phyloP scores from a whole-genome alignment of 1,140 invertebrate genomes.

The Venustaconcha ellipsiformis region DNA sequence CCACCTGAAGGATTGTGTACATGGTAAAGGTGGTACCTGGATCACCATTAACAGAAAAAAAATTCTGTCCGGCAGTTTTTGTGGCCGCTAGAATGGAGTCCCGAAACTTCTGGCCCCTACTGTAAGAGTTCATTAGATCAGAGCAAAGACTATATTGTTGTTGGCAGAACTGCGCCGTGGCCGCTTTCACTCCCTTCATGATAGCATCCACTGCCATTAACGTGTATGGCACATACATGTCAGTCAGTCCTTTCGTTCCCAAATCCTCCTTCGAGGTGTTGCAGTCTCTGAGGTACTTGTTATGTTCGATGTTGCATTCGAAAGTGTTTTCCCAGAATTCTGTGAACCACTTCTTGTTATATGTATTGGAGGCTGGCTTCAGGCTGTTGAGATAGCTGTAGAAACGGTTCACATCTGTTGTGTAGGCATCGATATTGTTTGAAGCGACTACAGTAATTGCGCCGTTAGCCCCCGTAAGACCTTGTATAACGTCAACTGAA shows the following conservation, averaged over 20 bases:
- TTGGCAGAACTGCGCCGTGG: conserved; percentile 24
- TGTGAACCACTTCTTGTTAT: conserved; percentile 41
- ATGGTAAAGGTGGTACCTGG: conserved; percentile 12
- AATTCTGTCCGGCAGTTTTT: neutral
- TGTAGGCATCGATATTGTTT: conserved; percentile 3
- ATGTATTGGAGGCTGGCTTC: conserved; percentile 22
- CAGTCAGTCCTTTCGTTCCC: conserved; percentile 1
- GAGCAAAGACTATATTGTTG: conserved; percentile 35
- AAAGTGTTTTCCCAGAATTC: conserved; percentile 54
- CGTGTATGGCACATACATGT: conserved; percentile 43
- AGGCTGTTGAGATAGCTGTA: conserved; percentile 29
- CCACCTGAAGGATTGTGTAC: conserved; percentile 17
- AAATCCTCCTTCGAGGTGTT: conserved; percentile 23
- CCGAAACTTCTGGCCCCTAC: conserved; percentile 3
- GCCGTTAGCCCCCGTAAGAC: conserved; percentile 25
- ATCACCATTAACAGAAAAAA: conserved; percentile 25
- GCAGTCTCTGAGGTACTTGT: conserved; percentile 3
- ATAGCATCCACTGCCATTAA: conserved; percentile 50
- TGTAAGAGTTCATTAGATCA: conserved; percentile 33
- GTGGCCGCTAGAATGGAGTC: conserved; percentile 5
- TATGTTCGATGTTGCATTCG: conserved; percentile 23
- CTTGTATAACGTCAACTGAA: conserved; percentile 10
- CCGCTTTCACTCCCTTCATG: conserved; percentile 38
- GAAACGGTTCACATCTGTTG: conserved; percentile 29
- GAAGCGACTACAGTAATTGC: conserved; percentile 27